phyloP scores from a whole-genome alignment of 2,113 vertebrate genomes.

The Meles meles region DNA sequence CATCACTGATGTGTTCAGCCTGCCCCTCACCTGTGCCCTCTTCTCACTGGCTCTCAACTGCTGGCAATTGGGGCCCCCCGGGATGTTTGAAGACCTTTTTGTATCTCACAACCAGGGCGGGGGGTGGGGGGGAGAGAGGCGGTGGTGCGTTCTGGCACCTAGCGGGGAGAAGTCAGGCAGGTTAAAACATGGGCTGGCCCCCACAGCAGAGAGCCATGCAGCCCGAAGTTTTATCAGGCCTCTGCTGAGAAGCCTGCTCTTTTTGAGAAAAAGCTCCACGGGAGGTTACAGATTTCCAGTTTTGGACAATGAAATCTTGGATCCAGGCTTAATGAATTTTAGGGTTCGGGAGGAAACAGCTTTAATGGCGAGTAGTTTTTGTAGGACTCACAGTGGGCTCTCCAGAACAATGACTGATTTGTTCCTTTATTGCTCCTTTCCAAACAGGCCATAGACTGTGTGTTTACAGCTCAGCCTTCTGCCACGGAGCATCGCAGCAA shows the following conservation, averaged over 20 bases:
- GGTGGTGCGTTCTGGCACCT: neutral
- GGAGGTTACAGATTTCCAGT: neutral
- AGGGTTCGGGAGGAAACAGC: neutral
- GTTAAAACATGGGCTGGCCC: neutral
- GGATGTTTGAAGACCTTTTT: neutral
- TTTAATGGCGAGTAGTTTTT: neutral
- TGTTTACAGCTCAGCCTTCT: neutral
- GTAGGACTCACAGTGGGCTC: neutral
- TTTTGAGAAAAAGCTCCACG: neutral
- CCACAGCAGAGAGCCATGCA: neutral
- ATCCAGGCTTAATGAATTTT: neutral
- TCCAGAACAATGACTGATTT: neutral
- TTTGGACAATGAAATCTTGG: neutral
- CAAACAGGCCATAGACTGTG: neutral
- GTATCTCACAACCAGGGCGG: neutral
- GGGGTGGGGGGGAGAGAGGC: no score
- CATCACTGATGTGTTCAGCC: neutral
- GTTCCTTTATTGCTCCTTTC: neutral
- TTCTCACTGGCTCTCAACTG: neutral
- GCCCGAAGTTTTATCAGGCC: neutral
- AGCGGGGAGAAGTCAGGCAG: neutral
- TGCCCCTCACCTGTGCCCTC: neutral
- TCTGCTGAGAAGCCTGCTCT: neutral
- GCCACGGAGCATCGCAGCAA: fast-evolving
- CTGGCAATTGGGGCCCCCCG: no score